phyloP scores from a whole-genome alignment of 2,888 invertebrate genomes.

The Apodemia mormo region DNA sequence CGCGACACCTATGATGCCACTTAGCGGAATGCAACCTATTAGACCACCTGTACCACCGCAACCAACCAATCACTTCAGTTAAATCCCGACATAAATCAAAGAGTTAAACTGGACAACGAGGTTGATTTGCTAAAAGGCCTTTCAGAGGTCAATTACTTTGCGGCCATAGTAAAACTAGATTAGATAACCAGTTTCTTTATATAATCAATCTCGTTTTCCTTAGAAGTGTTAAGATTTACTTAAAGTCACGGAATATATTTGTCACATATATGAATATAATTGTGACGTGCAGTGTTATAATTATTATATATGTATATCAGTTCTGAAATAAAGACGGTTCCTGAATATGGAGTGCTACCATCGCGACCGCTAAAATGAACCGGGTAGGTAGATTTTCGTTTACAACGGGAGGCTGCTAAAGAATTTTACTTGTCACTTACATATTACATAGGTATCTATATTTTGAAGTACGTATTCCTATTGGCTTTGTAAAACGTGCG shows the following conservation, averaged over 20 bases:
- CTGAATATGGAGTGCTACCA: constrained; percentile 19
- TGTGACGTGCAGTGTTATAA: constrained; percentile 17
- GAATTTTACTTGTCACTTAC: background rate
- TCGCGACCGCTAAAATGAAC: constrained; percentile 31
- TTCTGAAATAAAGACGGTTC: constrained; percentile 23
- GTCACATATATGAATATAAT: constrained; percentile 23
- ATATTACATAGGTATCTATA: background rate
- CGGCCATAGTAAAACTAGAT: constrained; percentile 18
- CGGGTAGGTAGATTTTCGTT: constrained; percentile 32
- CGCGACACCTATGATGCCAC: constrained; percentile 63
- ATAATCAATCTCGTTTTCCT: constrained; percentile 9
- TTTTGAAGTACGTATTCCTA: background rate
- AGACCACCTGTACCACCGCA: constrained; percentile 67
- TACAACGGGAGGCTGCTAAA: constrained; percentile 13
- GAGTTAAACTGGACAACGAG: constrained; percentile 5
- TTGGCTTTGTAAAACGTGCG: background rate
- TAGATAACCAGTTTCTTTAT: background rate
- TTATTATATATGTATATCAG: constrained; percentile 32
- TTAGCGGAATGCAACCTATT: constrained; percentile 62
- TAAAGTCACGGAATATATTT: constrained; percentile 29
- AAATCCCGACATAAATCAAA: constrained; percentile 44
- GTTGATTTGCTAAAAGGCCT: constrained; percentile 15
- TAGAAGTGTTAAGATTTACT: constrained; percentile 26
- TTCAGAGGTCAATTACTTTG: constrained; percentile 17
- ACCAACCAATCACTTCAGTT: constrained; percentile 74